Base-by-base conservation (phyloP, 2,113 vertebrate species). In the Himantopus leucocephalus region DNA sequence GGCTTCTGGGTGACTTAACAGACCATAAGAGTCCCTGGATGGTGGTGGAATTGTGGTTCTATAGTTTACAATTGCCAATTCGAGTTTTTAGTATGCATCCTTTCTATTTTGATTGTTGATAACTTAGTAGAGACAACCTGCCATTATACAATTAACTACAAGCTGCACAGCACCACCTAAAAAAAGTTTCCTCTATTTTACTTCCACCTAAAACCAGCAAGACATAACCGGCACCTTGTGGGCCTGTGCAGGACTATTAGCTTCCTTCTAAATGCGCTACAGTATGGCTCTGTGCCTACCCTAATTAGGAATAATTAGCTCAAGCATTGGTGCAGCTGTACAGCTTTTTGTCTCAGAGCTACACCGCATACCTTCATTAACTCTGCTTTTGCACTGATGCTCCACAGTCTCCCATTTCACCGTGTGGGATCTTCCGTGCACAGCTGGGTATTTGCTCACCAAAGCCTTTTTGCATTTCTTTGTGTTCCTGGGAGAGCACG, bases 231-330 rank as follows among this genome's bases (percentile, higher is more conserved):
- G 56, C 47, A 56, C 12, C 47, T 81, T 7, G 1, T 72, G 56
- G 47, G 47, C 21, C 43, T 71, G 37, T 45, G 60, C 62, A 52
- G 64, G 59, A 53, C 52, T 48, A 21, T 62, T 62, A 53, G 7
- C 26, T 91, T 84, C 2, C 0, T 89, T 77, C 76, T 60, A 63
- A 47, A 86, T 0, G 1, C 0, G 0, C 72, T 88, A 14, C 8
- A 21, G 14, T 43, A 32, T 67, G 89, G 64, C 76, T 95, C 70
- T 22, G 11, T 91, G 52, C 77, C 64, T 84, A 55, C 47, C n/a
- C 37, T 91, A 78, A 96, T 91, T 85, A 89, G 76, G 60, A 89
- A 78, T 92, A 87, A 89, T 91, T 91, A 91, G 62, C 72, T 83
- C 5, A 79, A 88, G 43, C 73, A 24, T 30, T 74, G n/a, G 30